These are phyloP conservation scores for Drosophila prostipennis DNA, from an alignment of 2,888 invertebrate species.

Conservation along the genomic window DNA sequence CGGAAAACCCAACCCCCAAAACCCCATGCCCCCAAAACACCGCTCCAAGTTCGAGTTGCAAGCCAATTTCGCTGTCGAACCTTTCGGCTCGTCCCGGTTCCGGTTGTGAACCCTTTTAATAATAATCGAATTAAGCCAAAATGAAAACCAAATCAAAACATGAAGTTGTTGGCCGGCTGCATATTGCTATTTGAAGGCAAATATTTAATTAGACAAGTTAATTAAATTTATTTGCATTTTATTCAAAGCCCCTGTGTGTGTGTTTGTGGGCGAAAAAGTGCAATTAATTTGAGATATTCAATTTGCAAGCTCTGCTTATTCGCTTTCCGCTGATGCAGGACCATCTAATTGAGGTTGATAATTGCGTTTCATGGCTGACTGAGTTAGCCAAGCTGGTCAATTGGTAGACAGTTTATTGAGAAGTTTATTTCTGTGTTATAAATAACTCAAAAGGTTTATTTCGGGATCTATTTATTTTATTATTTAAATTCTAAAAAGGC, in stretches of 20 bases:
- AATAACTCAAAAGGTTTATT: no score
- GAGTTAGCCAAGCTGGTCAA: background rate
- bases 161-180: constrained; percentile 19
- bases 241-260: constrained; percentile 23
- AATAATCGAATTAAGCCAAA: constrained; percentile 65
- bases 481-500: no score
- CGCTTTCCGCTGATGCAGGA: constrained; percentile 27
- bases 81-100: constrained; percentile 1
- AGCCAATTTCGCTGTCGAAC: constrained; percentile 43
- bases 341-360: constrained; percentile 32
- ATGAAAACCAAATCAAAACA: constrained; percentile 52
- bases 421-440: background rate
- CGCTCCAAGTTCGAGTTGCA: constrained; percentile 28
- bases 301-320: constrained; percentile 20
- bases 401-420: background rate
- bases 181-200: constrained; percentile 45
- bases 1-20: background rate
- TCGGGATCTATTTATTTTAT: no score
- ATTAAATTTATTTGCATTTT: constrained; percentile 61
- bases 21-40: constrained; percentile 29
- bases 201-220: constrained; percentile 63
- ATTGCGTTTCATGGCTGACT: constrained; percentile 19
- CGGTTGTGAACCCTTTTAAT: constrained; percentile 27
- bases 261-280: constrained; percentile 17
- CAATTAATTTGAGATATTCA: constrained; percentile 40